Evolutionary conservation across 2,797 vertebrate species (phyloP).

Genomic region (Thalassophryne amazonica): DNA sequence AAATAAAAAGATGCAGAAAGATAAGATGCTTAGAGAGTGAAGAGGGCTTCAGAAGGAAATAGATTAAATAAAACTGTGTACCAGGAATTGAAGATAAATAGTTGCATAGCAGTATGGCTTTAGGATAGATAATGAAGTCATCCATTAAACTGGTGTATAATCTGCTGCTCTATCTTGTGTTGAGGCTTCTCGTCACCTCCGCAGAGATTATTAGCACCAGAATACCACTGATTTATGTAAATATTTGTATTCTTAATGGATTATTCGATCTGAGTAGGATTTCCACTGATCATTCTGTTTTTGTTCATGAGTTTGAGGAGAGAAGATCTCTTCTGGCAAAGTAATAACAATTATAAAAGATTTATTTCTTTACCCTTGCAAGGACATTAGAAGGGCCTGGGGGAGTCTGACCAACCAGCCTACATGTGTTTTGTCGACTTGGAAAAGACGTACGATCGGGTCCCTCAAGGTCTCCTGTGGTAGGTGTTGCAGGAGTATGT

Average conservation of each 20-base stretch:
- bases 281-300: neutral
- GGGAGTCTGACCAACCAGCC: too few species aligned
- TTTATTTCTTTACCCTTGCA: too few species aligned
- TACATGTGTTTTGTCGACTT: too few species aligned
- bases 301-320: neutral
- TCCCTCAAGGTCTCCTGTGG: too few species aligned
- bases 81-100: too few species aligned
- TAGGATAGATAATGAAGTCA: too few species aligned
- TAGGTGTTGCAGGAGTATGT: too few species aligned
- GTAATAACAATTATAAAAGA: too few species aligned
- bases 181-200: neutral
- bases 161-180: neutral
- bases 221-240: neutral
- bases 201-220: neutral
- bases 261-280: neutral
- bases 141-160: neutral
- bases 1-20: neutral
- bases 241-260: neutral
- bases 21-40: neutral
- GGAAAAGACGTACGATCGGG: too few species aligned
- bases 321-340: neutral
- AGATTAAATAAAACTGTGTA: too few species aligned
- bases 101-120: too few species aligned
- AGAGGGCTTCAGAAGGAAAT: neutral
- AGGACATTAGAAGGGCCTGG: too few species aligned